Conservation (phyloP, 2,113 vertebrate species). For the Vidua chalybeata region DNA sequence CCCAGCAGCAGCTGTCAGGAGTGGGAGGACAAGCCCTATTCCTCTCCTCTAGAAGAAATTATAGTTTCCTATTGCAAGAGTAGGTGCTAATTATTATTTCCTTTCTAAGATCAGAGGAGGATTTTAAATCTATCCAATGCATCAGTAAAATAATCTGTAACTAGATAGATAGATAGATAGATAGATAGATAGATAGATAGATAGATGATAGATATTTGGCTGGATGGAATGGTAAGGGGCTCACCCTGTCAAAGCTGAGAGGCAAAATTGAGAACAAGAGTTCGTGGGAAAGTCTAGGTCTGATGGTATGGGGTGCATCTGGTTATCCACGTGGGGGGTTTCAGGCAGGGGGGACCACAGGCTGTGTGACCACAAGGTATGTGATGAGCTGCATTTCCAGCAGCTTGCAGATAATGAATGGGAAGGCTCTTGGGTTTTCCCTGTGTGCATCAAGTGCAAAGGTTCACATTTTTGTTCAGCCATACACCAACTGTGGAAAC, state of each 20-base stretch:
- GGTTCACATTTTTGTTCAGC: not conserved
- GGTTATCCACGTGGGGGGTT: not conserved
- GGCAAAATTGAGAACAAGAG: not conserved
- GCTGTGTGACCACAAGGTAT: not conserved
- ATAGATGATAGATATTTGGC: not conserved
- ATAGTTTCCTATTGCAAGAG: not conserved
- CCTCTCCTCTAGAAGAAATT: not conserved
- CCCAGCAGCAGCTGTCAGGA: constrained; percentile 53
- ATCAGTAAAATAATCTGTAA: not conserved
- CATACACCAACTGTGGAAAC: not conserved
- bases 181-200: not conserved
- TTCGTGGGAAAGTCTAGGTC: not conserved
- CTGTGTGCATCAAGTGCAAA: not conserved
- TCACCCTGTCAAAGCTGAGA: not conserved
- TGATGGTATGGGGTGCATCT: not conserved
- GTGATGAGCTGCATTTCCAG: not conserved
- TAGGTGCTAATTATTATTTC: constrained; percentile 39
- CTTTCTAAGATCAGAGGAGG: not conserved
- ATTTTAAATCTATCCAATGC: not conserved
- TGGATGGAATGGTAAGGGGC: not conserved
- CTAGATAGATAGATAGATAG: not conserved
- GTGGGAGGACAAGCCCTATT: not conserved
- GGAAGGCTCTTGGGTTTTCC: not conserved
- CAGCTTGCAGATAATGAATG: not conserved
- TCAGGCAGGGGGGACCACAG: not conserved